These are phyloP conservation scores for Nyctereutes procyonoides DNA, from an alignment of 2,113 vertebrate species.

Conservation along the genomic window DNA sequence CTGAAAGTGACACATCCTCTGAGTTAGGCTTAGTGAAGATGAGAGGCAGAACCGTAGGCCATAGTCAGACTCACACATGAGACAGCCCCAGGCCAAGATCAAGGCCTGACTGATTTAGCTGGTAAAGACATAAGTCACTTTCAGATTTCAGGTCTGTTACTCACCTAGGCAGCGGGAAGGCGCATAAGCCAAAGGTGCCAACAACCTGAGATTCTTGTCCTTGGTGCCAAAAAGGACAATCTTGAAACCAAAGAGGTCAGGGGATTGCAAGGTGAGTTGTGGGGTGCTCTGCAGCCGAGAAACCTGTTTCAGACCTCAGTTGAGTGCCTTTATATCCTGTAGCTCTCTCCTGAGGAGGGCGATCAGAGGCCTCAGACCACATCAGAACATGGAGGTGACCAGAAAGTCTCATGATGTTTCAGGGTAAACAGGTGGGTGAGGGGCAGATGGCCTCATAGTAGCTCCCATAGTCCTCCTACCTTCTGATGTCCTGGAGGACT, in stretches of 20 bases:
- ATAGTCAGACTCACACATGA: rapidly evolving
- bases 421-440: neutral
- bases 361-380: neutral
- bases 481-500: neutral
- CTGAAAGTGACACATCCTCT: neutral
- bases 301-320: neutral
- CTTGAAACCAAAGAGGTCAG: neutral
- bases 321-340: neutral
- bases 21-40: neutral
- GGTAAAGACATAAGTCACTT: neutral
- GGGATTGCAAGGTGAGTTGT: neutral
- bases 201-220: neutral
- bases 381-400: neutral
- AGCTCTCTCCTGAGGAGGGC: neutral
- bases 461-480: neutral
- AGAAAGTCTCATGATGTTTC: neutral
- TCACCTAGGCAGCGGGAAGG: neutral
- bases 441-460: neutral
- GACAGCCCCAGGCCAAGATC: neutral
- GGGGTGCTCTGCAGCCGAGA: neutral
- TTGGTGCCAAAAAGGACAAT: neutral
- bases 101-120: neutral
- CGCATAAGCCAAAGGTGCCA: neutral
- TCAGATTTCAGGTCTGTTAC: neutral
- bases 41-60: neutral